These are phyloP conservation scores for Tenthredo distinguenda DNA, from an alignment of 2,888 invertebrate genomes.

Conservation along the genomic window DNA sequence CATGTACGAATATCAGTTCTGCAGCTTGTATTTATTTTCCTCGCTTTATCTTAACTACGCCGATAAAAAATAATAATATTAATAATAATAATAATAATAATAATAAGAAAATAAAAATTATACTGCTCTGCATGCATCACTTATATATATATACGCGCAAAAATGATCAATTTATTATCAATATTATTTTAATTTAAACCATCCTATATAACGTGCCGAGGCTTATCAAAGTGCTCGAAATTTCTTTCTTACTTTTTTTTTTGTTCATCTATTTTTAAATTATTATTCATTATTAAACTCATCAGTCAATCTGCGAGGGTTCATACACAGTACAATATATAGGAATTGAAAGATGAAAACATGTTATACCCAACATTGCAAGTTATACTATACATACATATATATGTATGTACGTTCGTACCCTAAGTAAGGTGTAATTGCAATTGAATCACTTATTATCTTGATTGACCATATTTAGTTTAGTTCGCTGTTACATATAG, in stretches of 20 bases:
- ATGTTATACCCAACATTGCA: neutral
- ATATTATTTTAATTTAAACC: neutral
- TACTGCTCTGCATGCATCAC: neutral
- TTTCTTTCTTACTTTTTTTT: neutral
- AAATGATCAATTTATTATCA: neutral
- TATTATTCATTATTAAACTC: slow-evolving; percentile 9
- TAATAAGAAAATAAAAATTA: neutral
- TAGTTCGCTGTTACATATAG: slow-evolving; percentile 18
- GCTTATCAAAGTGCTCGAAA: neutral
- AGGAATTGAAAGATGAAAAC: neutral
- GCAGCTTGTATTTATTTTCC: slow-evolving; percentile 57
- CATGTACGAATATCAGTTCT: slow-evolving; percentile 66
- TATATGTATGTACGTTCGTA: neutral
- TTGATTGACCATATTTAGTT: slow-evolving; percentile 15
- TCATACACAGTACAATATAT: slow-evolving; percentile 6
- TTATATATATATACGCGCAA: neutral
- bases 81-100: neutral
- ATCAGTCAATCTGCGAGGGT: slow-evolving; percentile 10
- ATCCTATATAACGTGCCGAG: neutral
- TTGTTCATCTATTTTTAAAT: neutral
- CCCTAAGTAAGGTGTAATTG: neutral
- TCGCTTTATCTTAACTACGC: slow-evolving; percentile 41
- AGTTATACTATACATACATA: neutral
- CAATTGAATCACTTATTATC: neutral
- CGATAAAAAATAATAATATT: slow-evolving; percentile 3